phyloP scores from a whole-genome alignment of 2,888 invertebrate species.

The Hirtodrosophila histrioides region DNA sequence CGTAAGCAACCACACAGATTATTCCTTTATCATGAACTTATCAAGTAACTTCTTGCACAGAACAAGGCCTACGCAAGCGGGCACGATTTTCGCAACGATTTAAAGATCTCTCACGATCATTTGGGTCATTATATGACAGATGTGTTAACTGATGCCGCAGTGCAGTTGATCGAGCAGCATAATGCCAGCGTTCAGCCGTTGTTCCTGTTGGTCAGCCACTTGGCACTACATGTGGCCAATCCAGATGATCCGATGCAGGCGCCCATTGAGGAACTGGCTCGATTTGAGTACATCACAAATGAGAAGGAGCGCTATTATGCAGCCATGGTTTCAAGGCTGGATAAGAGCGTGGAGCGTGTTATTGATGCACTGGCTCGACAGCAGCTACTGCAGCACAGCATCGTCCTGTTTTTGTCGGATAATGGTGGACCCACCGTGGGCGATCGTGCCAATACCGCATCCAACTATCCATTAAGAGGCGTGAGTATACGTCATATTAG shows the following conservation, averaged over 20 bases:
- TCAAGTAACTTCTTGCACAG: constrained; percentile 14
- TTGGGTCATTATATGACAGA: constrained; percentile 88
- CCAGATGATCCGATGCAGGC: constrained; percentile 89
- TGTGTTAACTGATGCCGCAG: constrained; percentile 88
- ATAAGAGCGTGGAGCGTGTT: constrained; percentile 92
- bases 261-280: constrained; percentile 88
- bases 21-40: no score
- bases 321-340: constrained; percentile 93
- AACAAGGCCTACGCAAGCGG: constrained; percentile 80
- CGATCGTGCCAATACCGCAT: constrained; percentile 88
- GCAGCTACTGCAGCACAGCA: constrained; percentile 91
- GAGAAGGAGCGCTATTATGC: constrained; percentile 88
- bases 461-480: constrained; percentile 91
- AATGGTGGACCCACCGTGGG: constrained; percentile 93
- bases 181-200: constrained; percentile 87
- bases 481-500: constrained; percentile 84
- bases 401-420: constrained; percentile 94
- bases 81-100: constrained; percentile 85
- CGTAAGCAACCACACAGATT: constrained; percentile 68
- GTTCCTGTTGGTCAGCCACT: constrained; percentile 91
- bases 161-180: constrained; percentile 87
- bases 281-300: constrained; percentile 88
- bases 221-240: constrained; percentile 92
- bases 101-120: constrained; percentile 85
- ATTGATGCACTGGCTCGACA: constrained; percentile 88